Evolutionary conservation across 1,140 invertebrate genomes (phyloP), one percentile per base, ranked within the genome.

Genomic region (Cotesia chilonis): DNA sequence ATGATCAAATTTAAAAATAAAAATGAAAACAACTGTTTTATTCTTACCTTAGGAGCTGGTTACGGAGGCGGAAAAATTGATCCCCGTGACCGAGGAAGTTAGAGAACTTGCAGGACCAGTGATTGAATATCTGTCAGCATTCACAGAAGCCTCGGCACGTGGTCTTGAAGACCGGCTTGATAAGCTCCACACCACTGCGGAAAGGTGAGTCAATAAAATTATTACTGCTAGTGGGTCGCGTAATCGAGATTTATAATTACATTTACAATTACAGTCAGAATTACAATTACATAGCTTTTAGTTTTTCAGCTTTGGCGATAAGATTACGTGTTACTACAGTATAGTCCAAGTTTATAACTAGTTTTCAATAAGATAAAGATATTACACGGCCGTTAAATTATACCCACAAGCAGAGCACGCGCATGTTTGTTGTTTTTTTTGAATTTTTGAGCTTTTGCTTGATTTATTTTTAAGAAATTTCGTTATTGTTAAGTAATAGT

Each of bases 61-160:
- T 75, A 80, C 85, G 52, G 91, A 93, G 83, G 89, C 89, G 63
- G 88, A 91, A 74, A 85, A 87, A 17, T 76, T 89, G 7, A 84
- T 85, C 76, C 83, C 87, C 3, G 78, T 81, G 37, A 80, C 88
- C 7, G 84, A 88, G 12, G 87, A 90, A 37, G 80, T 90, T 2
- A 78, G 84, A 72, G 78, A 78, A 7, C 81, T 88, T 63, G 84
- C 87, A 3, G 83, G 82, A 41, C 89, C 89, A 12, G 89, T 93
- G 6, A 80, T 92, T 0, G 84, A 87, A 2, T 90, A 92, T 75
- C 83, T 93, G 60, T 87, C 87, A 74, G 87, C 87, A 0, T 89
- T 90, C 76, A 89, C 90, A 14, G 88, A 90, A 70, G 83, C 88
- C 12, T 88, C 88, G 12, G 89, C 90, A 6, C 84, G 85, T 41